Conservation (phyloP, 2,888 invertebrate species). For the Athalia rosae region DNA sequence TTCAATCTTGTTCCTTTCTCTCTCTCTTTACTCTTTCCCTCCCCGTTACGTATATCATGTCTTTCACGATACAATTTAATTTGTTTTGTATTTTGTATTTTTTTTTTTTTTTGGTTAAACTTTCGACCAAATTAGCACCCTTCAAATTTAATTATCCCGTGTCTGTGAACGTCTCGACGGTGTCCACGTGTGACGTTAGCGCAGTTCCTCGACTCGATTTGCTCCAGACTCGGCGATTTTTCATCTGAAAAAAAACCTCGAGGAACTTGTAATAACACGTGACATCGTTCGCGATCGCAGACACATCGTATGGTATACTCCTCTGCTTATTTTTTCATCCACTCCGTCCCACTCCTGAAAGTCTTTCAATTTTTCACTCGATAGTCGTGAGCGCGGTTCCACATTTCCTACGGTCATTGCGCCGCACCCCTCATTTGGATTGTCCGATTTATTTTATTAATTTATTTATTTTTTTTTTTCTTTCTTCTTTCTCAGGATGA, state of each 20-base stretch:
- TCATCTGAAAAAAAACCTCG: neutral
- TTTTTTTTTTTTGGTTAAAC: constrained; percentile 47
- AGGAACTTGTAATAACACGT: neutral
- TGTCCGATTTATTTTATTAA: no score
- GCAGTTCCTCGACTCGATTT: neutral
- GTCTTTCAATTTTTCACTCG: neutral
- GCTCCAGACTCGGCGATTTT: neutral
- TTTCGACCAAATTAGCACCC: constrained; percentile 59
- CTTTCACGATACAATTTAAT: neutral
- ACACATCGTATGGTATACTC: constrained; percentile 38
- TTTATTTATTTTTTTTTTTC: no score
- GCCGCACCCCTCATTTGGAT: no score
- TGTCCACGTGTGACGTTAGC: neutral
- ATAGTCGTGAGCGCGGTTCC: no score
- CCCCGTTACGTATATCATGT: neutral
- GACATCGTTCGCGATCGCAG: constrained; percentile 2
- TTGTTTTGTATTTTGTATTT: constrained; percentile 51
- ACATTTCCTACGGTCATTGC: no score
- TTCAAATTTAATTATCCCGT: constrained; percentile 67
- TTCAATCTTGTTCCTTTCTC: constrained; percentile 12
- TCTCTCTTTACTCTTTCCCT: neutral
- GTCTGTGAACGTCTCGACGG: constrained; percentile 49
- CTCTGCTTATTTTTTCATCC: neutral
- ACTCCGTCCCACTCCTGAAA: neutral
- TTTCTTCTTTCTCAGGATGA: no score